phyloP scores from a whole-genome alignment of 2,888 invertebrate species.

The Sphaeridia pumilis region DNA sequence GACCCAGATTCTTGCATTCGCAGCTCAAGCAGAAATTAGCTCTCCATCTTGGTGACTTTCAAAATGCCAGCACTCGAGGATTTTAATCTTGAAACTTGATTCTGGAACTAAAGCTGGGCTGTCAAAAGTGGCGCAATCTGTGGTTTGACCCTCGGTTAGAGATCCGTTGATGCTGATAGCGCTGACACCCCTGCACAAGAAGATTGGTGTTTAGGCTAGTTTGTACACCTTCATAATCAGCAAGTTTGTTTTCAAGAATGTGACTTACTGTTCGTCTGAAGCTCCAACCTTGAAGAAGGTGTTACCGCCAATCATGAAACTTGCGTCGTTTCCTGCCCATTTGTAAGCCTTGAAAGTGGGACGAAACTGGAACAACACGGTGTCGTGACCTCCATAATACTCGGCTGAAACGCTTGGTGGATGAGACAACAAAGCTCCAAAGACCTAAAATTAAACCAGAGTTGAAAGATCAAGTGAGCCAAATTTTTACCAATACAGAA shows the following conservation, averaged over 20 bases:
- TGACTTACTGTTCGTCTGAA: slow-evolving; percentile 3
- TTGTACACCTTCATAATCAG: neutral
- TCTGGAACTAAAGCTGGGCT: slow-evolving; percentile 85
- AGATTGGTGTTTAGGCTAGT: neutral
- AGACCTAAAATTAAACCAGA: slow-evolving; percentile 9
- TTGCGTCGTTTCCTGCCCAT: slow-evolving; percentile 97
- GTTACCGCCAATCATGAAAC: slow-evolving; percentile 55
- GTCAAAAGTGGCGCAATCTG: slow-evolving; percentile 89
- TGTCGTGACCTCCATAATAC: slow-evolving; percentile 62
- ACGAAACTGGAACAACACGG: slow-evolving; percentile 73
- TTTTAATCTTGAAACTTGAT: slow-evolving; percentile 95
- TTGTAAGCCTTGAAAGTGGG: slow-evolving; percentile 79
- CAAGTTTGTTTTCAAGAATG: neutral
- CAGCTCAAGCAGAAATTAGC: too few relatives aligned
- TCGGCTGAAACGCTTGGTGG: slow-evolving; percentile 6
- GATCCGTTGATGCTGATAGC: slow-evolving; percentile 97
- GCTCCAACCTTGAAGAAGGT: slow-evolving; percentile 1
- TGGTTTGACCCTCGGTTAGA: slow-evolving; percentile 87
- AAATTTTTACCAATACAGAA: neutral
- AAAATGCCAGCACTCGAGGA: slow-evolving; percentile 98
- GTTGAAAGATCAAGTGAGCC: neutral
- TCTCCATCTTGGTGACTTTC: too few relatives aligned
- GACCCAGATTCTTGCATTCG: too few relatives aligned
- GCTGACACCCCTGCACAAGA: slow-evolving; percentile 68
- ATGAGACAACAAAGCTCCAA: slow-evolving; percentile 16